Evolutionary conservation across 2,797 vertebrate genomes (phyloP).

Genomic region (Yasuhikotakia modesta): DNA sequence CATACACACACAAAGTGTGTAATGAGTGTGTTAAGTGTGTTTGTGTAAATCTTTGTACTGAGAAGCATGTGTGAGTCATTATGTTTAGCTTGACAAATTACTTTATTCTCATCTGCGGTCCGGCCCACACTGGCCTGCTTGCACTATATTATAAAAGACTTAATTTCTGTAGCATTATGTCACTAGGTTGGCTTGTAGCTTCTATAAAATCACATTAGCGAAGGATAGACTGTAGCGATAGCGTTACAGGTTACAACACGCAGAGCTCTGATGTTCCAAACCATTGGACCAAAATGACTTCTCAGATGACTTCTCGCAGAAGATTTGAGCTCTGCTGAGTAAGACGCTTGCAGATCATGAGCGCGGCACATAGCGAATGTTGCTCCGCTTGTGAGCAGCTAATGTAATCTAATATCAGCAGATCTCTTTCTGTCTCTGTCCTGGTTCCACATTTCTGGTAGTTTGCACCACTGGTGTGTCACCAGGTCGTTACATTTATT

Average conservation of each 20-base stretch:
- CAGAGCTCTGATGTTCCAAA: no score
- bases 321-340: neutral
- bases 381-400: slow-evolving; percentile 23
- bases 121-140: neutral
- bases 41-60: slow-evolving; percentile 27
- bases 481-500: slow-evolving; percentile 78
- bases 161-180: slow-evolving; percentile 67
- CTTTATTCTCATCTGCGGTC: slow-evolving; percentile 34
- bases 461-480: slow-evolving; percentile 77
- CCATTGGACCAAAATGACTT: no score
- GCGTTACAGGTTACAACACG: slow-evolving; percentile 60
- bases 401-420: slow-evolving; percentile 58
- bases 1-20: no score
- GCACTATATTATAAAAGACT: neutral
- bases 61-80: slow-evolving; percentile 38
- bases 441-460: slow-evolving; percentile 69
- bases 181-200: slow-evolving; percentile 69
- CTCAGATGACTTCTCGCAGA: neutral
- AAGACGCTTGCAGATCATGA: neutral
- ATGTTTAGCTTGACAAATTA: slow-evolving; percentile 37
- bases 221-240: slow-evolving; percentile 69
- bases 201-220: slow-evolving; percentile 70
- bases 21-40: slow-evolving; percentile 23
- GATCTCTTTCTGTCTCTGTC: slow-evolving; percentile 60
- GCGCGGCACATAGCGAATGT: neutral